Conservation (phyloP, 1,140 invertebrate genomes). For the Zaprionus nigranus region DNA sequence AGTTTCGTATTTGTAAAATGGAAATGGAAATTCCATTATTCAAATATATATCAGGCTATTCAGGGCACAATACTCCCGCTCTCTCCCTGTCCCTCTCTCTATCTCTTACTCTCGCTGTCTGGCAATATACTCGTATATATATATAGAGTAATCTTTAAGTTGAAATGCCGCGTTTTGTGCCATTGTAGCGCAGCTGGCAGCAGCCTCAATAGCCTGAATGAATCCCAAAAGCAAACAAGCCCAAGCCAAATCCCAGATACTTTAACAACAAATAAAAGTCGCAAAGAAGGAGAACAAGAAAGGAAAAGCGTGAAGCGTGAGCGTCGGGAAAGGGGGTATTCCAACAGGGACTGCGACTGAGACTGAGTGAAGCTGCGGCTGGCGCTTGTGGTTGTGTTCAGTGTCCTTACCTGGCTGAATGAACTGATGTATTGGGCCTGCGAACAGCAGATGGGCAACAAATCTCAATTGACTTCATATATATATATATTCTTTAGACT, state of each 20-base stretch:
- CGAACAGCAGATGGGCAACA: conserved; percentile 32
- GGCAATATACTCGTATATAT: background rate
- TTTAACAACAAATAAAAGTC: conserved; percentile 62
- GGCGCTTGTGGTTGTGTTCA: conserved; percentile 15
- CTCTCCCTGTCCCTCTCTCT: background rate
- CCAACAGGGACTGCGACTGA: background rate
- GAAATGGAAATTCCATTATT: conserved; percentile 6
- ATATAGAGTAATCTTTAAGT: background rate
- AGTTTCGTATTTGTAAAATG: conserved; percentile 10
- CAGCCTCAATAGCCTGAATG: conserved; percentile 48
- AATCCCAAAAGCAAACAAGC: conserved; percentile 66
- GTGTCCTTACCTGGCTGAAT: conserved; percentile 27
- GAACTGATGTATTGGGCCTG: conserved; percentile 56
- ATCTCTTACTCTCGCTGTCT: background rate
- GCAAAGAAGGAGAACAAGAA: conserved; percentile 36
- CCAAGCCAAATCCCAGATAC: conserved; percentile 61
- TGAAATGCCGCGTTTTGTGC: conserved; percentile 13
- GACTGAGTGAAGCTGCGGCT: background rate
- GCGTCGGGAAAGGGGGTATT: conserved; percentile 9
- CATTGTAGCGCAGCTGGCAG: conserved; percentile 50
- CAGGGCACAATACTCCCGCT: background rate
- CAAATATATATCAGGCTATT: conserved; percentile 2
- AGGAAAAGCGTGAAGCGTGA: conserved; percentile 43
- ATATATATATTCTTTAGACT: conserved; percentile 15
- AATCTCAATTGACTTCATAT: conserved; percentile 51